These are phyloP conservation scores for Laterallus jamaicensis DNA, from an alignment of 2,113 vertebrate genomes.

Conservation along the genomic window DNA sequence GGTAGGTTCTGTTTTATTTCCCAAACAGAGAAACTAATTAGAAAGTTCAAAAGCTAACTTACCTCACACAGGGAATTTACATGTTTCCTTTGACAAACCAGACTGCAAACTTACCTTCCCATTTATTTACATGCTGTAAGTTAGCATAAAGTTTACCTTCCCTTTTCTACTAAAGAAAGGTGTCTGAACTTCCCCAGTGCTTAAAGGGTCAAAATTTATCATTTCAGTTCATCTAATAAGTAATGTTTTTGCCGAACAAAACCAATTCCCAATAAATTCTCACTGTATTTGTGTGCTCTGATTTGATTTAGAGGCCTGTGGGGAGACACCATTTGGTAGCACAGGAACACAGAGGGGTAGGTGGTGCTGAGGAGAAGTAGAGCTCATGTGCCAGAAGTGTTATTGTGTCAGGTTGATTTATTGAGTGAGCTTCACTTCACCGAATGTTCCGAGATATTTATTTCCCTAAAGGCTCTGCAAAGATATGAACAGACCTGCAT, in stretches of 20 bases:
- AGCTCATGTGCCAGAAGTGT: constrained; percentile 99
- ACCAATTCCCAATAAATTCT: constrained; percentile 99
- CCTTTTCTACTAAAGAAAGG: constrained; percentile 67
- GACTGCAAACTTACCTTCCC: background rate
- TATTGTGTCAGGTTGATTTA: constrained; percentile 99
- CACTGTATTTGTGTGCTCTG: constrained; percentile 96
- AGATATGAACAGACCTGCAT: constrained; percentile 99
- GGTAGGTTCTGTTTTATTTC: background rate
- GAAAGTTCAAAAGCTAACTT: background rate
- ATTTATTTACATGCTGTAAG: background rate
- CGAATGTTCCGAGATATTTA: constrained; percentile 99
- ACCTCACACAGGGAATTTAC: background rate
- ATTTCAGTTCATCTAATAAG: constrained; percentile 94
- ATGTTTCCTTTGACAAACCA: background rate
- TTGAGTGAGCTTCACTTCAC: constrained; percentile 99
- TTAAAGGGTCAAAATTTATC: constrained; percentile 90
- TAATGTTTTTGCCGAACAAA: constrained; percentile 98
- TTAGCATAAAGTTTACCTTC: constrained; percentile 1
- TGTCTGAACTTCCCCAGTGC: constrained; percentile 62
- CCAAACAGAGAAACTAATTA: background rate
- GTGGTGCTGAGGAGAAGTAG: constrained; percentile 88
- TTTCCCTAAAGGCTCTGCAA: constrained; percentile 99
- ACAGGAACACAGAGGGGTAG: constrained; percentile 93
- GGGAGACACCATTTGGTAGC: constrained; percentile 99
- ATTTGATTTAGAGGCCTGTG: constrained; percentile 99